Evolutionary conservation across 1,140 invertebrate species (phyloP).

Genomic region (Hycleus phaleratus): DNA sequence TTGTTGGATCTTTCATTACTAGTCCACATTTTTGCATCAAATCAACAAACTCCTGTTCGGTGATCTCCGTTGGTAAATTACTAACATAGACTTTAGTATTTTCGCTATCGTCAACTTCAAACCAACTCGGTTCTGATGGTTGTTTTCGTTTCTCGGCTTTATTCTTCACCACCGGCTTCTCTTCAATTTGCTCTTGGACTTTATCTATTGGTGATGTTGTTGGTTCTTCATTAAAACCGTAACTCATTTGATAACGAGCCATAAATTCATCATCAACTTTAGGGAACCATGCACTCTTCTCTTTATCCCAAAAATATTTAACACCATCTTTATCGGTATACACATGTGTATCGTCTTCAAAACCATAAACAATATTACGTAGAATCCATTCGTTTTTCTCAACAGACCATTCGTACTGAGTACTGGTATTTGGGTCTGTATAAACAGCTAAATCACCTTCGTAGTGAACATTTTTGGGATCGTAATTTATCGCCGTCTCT

Average conservation of each 20-base stretch:
- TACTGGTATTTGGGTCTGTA: constrained; percentile 59
- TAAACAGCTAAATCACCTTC: constrained; percentile 63
- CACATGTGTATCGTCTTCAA: constrained; percentile 68
- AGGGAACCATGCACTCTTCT: constrained; percentile 91
- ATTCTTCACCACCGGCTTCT: constrained; percentile 6
- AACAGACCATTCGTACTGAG: constrained; percentile 60
- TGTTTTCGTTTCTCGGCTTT: constrained; percentile 40
- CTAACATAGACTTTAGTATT: constrained; percentile 97
- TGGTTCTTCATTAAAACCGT: constrained; percentile 64
- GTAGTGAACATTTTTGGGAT: constrained; percentile 53
- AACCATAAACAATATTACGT: constrained; percentile 52
- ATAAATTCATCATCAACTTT: constrained; percentile 97
- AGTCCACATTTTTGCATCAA: constrained; percentile 96
- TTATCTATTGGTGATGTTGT: not conserved
- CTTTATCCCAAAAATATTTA: constrained; percentile 83
- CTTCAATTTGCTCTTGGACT: constrained; percentile 4
- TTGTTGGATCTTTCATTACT: constrained; percentile 78
- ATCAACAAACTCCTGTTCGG: constrained; percentile 81
- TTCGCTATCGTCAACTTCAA: constrained; percentile 83
- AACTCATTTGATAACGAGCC: constrained; percentile 91
- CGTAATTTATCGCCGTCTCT: constrained; percentile 27
- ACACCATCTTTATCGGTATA: constrained; percentile 86
- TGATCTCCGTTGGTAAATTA: constrained; percentile 83
- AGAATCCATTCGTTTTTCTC: constrained; percentile 51
- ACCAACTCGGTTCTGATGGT: constrained; percentile 66